These are phyloP conservation scores for Pristionchus fissidentatus DNA, from an alignment of 2,888 invertebrate genomes.

Conservation along the genomic window DNA sequence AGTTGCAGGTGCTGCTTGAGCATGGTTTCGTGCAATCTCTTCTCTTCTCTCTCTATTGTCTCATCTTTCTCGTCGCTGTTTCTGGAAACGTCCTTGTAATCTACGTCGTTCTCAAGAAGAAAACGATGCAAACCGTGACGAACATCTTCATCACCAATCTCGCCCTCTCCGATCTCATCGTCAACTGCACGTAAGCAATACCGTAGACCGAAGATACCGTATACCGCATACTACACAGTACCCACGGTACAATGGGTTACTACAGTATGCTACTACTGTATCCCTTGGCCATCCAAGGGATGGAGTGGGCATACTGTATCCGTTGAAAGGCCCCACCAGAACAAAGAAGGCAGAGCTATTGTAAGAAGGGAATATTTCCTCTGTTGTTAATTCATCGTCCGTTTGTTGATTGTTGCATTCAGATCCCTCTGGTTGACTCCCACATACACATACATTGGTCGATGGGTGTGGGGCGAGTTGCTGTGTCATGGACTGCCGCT, in stretches of 20 bases:
- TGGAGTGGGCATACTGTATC: background rate
- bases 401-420: slow-evolving; percentile 76
- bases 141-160: slow-evolving; percentile 97
- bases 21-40: slow-evolving; percentile 54
- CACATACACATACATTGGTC: slow-evolving; percentile 88
- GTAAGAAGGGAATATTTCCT: background rate
- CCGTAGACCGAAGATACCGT: too few species aligned
- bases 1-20: slow-evolving; percentile 37
- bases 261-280: background rate
- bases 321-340: background rate
- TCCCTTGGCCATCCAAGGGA: too few species aligned
- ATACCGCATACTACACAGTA: too few species aligned
- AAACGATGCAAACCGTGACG: slow-evolving; percentile 79
- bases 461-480: slow-evolving; percentile 92
- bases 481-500: slow-evolving; percentile 94
- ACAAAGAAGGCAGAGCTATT: background rate
- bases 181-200: slow-evolving; percentile 81
- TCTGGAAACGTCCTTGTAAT: slow-evolving; percentile 92
- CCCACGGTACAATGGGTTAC: background rate
- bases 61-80: slow-evolving; percentile 89
- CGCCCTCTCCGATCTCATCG: slow-evolving; percentile 92
- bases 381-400: background rate
- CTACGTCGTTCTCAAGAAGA: slow-evolving; percentile 91
- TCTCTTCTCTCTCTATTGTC: slow-evolving; percentile 80
- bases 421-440: slow-evolving; percentile 97